A percentile compares a stretch with the other conserved stretches of the same genome.
Evolutionary conservation across 2,888 invertebrate genomes (phyloP).

Genomic region (Tipula confusa): DNA sequence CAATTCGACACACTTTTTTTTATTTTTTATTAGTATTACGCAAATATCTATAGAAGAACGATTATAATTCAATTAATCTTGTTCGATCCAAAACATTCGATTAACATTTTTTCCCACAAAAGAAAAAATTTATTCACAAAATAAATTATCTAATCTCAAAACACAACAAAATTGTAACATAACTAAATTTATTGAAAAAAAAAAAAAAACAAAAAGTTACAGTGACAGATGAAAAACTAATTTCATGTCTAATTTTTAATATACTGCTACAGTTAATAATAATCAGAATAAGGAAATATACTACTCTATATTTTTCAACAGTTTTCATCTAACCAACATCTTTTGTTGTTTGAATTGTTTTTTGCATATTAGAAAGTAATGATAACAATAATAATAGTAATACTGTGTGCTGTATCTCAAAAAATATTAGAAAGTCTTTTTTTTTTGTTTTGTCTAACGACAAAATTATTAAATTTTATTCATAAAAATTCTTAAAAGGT

Average conservation of each 20-base stretch:
- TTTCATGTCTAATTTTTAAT: neutral
- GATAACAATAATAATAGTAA: neutral
- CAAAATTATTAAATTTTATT: neutral
- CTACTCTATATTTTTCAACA: neutral
- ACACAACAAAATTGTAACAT: neutral
- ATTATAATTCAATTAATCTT: neutral
- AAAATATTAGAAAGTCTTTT: neutral
- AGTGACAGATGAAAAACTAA: neutral
- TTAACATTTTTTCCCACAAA: conserved; percentile 13
- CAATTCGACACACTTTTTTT: neutral
- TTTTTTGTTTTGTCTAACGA: neutral
- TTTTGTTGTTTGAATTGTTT: neutral
- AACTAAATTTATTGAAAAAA: neutral
- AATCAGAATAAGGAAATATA: neutral
- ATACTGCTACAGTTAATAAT: neutral
- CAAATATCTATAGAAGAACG: neutral
- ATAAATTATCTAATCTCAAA: neutral
- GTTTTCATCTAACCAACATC: neutral
- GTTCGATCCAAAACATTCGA: neutral
- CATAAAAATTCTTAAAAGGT: neutral
- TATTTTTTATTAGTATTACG: neutral
- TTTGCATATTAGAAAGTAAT: neutral
- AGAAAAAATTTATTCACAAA: neutral
- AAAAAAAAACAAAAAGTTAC: neutral
- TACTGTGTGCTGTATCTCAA: neutral